Evolutionary conservation across 2,888 invertebrate species (phyloP).

Genomic region (Euphydryas editha): DNA sequence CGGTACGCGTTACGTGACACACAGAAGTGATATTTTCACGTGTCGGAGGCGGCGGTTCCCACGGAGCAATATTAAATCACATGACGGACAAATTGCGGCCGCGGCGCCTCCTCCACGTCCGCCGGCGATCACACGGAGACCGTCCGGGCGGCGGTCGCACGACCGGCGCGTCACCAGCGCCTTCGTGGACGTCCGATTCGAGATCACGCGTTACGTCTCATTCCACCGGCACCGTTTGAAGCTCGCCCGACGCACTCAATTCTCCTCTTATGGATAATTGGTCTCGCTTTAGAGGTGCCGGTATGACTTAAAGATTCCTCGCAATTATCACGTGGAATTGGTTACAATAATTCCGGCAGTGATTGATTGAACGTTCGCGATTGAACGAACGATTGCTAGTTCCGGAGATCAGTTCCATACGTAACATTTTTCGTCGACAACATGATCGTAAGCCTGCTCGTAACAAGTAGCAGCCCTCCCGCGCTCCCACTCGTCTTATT

Average conservation of each 20-base stretch:
- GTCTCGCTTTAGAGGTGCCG: constrained; percentile 11
- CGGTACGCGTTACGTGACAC: constrained; percentile 1
- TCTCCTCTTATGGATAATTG: constrained; percentile 31
- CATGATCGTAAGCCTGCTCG: too few relatives aligned
- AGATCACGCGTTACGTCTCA: constrained; percentile 16
- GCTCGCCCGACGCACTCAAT: constrained; percentile 15
- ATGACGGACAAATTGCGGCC: constrained; percentile 59
- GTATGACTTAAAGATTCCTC: constrained; percentile 10
- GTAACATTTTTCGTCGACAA: too few relatives aligned
- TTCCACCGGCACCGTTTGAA: constrained; percentile 26
- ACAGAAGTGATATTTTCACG: constrained; percentile 19
- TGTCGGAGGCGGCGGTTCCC: constrained; percentile 43
- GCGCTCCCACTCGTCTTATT: background rate
- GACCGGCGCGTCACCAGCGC: constrained; percentile 32
- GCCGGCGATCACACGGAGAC: constrained; percentile 22
- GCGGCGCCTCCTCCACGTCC: constrained; percentile 31
- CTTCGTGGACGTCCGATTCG: constrained; percentile 13
- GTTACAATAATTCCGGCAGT: background rate
- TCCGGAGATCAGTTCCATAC: too few relatives aligned
- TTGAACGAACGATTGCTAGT: too few relatives aligned
- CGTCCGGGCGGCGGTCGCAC: constrained; percentile 31
- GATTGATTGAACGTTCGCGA: background rate
- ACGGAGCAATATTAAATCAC: constrained; percentile 59
- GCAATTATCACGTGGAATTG: background rate
- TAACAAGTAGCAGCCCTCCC: too few relatives aligned